Evolutionary conservation across 2,113 vertebrate genomes (phyloP).

Genomic region (Halcyon malimbica): DNA sequence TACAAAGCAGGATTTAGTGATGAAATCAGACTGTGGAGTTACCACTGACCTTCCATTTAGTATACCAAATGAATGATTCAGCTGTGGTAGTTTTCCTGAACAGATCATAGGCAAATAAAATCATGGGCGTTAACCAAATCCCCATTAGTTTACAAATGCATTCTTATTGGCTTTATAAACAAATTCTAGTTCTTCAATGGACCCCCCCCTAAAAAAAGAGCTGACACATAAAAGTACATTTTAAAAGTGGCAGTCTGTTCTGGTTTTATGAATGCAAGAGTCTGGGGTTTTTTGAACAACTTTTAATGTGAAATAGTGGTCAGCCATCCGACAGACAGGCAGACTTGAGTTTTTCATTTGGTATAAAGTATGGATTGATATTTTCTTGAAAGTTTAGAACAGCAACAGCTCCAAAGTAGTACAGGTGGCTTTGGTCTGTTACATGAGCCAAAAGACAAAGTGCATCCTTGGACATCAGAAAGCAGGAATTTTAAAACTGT

Average conservation of each 20-base stretch:
- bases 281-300: not conserved
- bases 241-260: not conserved
- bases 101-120: not conserved
- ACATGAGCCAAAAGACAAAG: not conserved
- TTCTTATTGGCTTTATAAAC: not conserved
- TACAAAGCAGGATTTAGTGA: not conserved
- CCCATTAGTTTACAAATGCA: not conserved
- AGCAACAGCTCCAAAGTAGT: not conserved
- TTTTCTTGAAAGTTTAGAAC: not conserved
- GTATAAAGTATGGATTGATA: not conserved
- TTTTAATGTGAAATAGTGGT: not conserved
- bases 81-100: not conserved
- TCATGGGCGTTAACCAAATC: not conserved
- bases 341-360: not conserved
- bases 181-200: not conserved
- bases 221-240: not conserved
- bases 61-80: not conserved
- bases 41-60: not conserved
- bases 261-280: not conserved
- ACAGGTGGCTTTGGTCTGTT: not conserved
- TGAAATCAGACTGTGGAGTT: not conserved
- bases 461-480: constrained; percentile 17
- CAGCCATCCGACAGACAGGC: not conserved
- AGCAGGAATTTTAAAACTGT: not conserved
- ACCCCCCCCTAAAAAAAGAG: not conserved